Conservation (phyloP, 2,888 invertebrate genomes). For the Nemotelus pantherinus region DNA sequence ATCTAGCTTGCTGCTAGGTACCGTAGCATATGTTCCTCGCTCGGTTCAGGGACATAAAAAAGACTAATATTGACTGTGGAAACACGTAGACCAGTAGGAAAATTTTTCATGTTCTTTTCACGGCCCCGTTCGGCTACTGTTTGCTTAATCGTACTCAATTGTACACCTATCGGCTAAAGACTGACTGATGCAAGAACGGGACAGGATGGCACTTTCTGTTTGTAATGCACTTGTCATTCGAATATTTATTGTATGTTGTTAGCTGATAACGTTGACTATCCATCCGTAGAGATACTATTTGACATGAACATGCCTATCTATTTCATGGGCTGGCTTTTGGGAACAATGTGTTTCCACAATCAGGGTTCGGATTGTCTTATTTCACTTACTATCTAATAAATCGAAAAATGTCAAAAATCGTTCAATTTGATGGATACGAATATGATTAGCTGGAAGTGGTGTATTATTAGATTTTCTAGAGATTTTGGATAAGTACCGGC, state of each 20-base stretch:
- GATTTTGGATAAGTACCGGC: conserved; percentile 5
- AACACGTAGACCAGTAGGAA: conserved; percentile 27
- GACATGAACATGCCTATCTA: conserved; percentile 6
- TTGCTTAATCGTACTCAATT: conserved; percentile 37
- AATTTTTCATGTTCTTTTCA: conserved; percentile 19
- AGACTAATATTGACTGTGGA: conserved; percentile 28
- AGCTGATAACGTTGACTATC: conserved; percentile 34
- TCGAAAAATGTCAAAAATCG: conserved; percentile 24
- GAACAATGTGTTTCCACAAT: conserved; percentile 19
- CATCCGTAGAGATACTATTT: conserved; percentile 15
- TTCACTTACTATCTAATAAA: conserved; percentile 36
- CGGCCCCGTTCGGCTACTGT: conserved; percentile 30
- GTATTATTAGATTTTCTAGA: conserved; percentile 40
- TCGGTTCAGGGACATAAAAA: conserved; percentile 3
- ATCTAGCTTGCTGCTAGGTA: conserved; percentile 7
- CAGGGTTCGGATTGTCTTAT: conserved; percentile 37
- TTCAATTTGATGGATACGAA: conserved; percentile 37
- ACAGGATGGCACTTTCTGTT: conserved; percentile 28
- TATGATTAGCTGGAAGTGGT: conserved; percentile 26
- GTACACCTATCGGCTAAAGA: conserved; percentile 3
- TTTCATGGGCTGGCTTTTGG: conserved; percentile 27
- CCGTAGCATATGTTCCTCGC: conserved; percentile 21
- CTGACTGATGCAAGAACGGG: not conserved
- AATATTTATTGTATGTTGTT: conserved; percentile 39
- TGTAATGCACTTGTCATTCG: conserved; percentile 42